Conservation (phyloP, 2,797 vertebrate species). For the Semaprochilodus insignis region DNA sequence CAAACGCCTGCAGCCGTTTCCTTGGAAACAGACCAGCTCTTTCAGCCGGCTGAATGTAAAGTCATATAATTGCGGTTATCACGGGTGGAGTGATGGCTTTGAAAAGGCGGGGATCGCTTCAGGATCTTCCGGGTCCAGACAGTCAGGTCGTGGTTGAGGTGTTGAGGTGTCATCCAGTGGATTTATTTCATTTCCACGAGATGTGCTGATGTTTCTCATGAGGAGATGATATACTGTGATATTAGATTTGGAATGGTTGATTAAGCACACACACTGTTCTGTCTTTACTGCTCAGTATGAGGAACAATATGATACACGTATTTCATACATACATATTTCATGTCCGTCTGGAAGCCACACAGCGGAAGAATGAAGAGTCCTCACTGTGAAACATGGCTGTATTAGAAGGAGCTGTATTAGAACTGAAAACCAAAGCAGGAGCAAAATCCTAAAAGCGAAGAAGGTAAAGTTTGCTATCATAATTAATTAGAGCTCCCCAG, state of each 20-base stretch:
- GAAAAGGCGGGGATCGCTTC: not conserved
- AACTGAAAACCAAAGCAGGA: no score
- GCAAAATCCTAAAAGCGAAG: no score
- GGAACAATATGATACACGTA: not conserved
- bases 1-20: slow-evolving; percentile 52
- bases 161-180: not conserved
- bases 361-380: not conserved
- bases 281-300: not conserved
- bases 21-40: slow-evolving; percentile 58
- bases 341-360: not conserved
- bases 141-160: not conserved
- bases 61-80: slow-evolving; percentile 47
- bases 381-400: not conserved
- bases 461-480: no score
- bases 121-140: not conserved
- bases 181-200: not conserved
- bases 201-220: not conserved
- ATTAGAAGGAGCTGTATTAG: no score
- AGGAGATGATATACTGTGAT: not conserved
- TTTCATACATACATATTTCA: slow-evolving; percentile 15
- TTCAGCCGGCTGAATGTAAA: slow-evolving; percentile 50
- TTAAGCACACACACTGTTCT: not conserved
- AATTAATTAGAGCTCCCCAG: no score
- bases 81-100: slow-evolving; percentile 2
- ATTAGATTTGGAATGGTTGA: not conserved